Percentiles rank a stretch among this genome's conserved stretches.
Evolutionary conservation across 2,113 vertebrate species (phyloP).

Genomic region (Hymenochirus boettgeri): DNA sequence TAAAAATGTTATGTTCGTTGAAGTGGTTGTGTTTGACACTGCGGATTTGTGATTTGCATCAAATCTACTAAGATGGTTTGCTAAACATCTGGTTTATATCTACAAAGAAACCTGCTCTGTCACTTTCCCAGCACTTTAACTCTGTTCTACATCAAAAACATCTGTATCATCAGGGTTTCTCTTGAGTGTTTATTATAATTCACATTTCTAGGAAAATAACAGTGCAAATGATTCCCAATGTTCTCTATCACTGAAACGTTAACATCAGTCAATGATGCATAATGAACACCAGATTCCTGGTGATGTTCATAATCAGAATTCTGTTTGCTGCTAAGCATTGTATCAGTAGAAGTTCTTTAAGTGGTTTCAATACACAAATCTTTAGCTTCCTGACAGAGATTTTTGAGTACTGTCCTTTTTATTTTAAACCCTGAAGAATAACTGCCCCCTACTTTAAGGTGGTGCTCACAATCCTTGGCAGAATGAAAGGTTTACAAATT

Average conservation of each 20-base stretch:
- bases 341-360: too few species aligned
- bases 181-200: slow-evolving; percentile 5
- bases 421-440: too few species aligned
- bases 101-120: not conserved
- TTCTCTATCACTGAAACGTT: slow-evolving; percentile 5
- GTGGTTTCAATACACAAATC: too few species aligned
- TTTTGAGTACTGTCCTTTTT: too few species aligned
- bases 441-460: too few species aligned
- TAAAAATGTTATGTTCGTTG: not conserved
- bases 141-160: slow-evolving; percentile 18
- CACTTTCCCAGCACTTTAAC: not conserved
- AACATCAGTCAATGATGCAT: not conserved
- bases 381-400: too few species aligned
- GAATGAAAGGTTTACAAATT: too few species aligned
- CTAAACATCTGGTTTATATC: slow-evolving; percentile 10
- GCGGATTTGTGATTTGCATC: not conserved
- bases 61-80: not conserved
- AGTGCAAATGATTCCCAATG: not conserved
- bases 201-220: slow-evolving; percentile 12
- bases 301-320: too few species aligned
- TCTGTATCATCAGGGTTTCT: slow-evolving; percentile 1
- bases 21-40: not conserved
- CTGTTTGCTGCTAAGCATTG: too few species aligned
- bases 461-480: not conserved
- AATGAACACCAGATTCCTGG: slow-evolving; percentile 13